Evolutionary conservation across 2,113 vertebrate species (phyloP), one percentile per base, ranked within the genome.

Genomic region (Odocoileus hemionus): DNA sequence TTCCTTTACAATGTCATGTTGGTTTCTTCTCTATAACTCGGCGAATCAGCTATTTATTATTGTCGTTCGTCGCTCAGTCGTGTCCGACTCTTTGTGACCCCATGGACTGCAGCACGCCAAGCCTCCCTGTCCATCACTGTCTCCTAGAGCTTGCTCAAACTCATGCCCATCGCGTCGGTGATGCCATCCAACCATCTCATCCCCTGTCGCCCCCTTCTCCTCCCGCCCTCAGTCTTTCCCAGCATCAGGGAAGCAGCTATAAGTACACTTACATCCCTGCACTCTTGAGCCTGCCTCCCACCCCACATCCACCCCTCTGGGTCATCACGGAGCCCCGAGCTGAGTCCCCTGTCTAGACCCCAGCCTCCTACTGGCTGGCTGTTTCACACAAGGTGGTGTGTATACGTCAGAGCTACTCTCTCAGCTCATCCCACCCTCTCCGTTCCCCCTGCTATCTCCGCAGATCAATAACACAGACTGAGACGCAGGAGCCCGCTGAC

Each of bases 371-470:
- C 15, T n/a, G 15, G 61, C 61, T 17, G 61, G 0, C 30, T 64
- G 3, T 4, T 8, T 64, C 30, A n/a, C 61, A n/a, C 15, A 1
- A 0, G 15, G 30, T 1, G 21, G 21, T 4, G 23, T 57, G 55
- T 4, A 4, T n/a, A 1, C 0, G 3, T n/a, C 30, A n/a, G 30
- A 17, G 15, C 15, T 16, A 8, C 61, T 9, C 7, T 17, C 61
- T n/a, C 7, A 4, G 33, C 4, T 17, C 61, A 8, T 30, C 15
- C 28, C 33, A 17, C 30, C 7, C 7, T 64, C 61, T 17, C 30
- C 61, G 8, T n/a, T n/a, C 1, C 16, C 61, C 30, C 30, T 0
- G 15, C 61, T 0, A 0, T 19, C 16, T n/a, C 61, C 16, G 33
- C 16, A 17, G 61, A 15, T 30, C 7, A 0, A 17, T 15, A n/a